Percentiles rank a stretch among this genome's conserved stretches.
phyloP scores from a whole-genome alignment of 2,113 vertebrate species.

The Podocnemis expansa region DNA sequence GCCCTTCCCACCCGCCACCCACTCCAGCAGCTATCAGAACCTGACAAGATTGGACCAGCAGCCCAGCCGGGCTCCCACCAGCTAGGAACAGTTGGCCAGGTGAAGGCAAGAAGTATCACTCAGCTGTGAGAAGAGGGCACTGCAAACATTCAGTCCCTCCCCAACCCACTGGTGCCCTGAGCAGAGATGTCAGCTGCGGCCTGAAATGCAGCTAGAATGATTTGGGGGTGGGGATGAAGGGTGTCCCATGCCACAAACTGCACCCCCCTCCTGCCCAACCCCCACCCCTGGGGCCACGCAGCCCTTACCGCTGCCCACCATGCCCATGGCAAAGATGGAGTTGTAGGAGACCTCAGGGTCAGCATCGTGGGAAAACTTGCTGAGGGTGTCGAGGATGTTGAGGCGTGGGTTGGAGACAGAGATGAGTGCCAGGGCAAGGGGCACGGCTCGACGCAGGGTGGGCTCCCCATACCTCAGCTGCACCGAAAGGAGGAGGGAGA shows the following conservation, averaged over 20 bases:
- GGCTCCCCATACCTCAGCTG: conserved; percentile 98
- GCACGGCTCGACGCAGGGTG: conserved; percentile 95
- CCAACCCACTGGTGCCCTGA: background rate
- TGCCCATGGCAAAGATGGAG: conserved; percentile 99
- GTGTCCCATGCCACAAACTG: background rate
- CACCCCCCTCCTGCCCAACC: accelerated
- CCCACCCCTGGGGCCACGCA: background rate
- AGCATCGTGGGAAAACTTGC: conserved; percentile 98
- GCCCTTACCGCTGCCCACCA: conserved; percentile 96
- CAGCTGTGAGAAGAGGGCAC: background rate
- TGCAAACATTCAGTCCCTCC: background rate
- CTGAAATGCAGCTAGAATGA: background rate
- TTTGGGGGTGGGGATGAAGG: background rate
- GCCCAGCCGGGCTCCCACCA: background rate
- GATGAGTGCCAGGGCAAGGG: conserved; percentile 93
- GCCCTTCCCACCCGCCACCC: background rate
- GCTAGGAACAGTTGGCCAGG: background rate
- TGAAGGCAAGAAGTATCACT: background rate
- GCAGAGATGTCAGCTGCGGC: background rate
- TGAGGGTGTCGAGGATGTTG: conserved; percentile 97
- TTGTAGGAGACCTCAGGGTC: conserved; percentile 98
- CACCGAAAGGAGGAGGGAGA: accelerated
- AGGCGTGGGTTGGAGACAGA: conserved; percentile 97
- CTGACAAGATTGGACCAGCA: background rate
- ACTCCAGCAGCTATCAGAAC: background rate